These are phyloP conservation scores for Thera obeliscata DNA, from an alignment of 2,888 invertebrate genomes.

Conservation along the genomic window DNA sequence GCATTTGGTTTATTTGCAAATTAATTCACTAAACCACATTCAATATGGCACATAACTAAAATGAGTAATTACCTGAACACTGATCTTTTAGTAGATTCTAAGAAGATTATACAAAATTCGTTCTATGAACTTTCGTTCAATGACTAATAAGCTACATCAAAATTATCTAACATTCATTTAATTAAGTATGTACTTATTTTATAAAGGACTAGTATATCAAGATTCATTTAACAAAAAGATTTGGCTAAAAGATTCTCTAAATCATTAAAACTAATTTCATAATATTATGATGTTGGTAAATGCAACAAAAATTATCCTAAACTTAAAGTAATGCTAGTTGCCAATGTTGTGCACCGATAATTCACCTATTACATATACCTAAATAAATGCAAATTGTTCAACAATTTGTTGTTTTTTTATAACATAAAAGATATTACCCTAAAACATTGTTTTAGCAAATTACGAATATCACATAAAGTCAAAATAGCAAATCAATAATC, in stretches of 20 bases:
- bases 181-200: constrained; percentile 53
- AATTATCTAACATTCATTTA: constrained; percentile 36
- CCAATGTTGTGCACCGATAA: constrained; percentile 15
- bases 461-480: not conserved
- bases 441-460: constrained; percentile 8
- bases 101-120: constrained; percentile 38
- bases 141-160: constrained; percentile 42
- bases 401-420: constrained; percentile 55
- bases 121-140: constrained; percentile 48
- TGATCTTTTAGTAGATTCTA: constrained; percentile 26
- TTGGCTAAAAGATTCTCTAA: constrained; percentile 44
- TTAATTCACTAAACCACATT: constrained; percentile 46
- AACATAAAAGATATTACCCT: constrained; percentile 2
- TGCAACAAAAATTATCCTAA: constrained; percentile 61
- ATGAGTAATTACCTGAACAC: constrained; percentile 40
- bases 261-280: not conserved
- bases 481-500: not conserved
- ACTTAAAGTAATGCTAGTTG: constrained; percentile 32
- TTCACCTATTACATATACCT: constrained; percentile 7
- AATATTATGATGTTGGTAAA: constrained; percentile 49
- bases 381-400: constrained; percentile 63
- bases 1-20: constrained; percentile 20
- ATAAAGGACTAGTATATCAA: constrained; percentile 52
- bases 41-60: constrained; percentile 53
- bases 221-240: constrained; percentile 46